phyloP scores from a whole-genome alignment of 2,888 invertebrate species.

The Argyra leucocephala region DNA sequence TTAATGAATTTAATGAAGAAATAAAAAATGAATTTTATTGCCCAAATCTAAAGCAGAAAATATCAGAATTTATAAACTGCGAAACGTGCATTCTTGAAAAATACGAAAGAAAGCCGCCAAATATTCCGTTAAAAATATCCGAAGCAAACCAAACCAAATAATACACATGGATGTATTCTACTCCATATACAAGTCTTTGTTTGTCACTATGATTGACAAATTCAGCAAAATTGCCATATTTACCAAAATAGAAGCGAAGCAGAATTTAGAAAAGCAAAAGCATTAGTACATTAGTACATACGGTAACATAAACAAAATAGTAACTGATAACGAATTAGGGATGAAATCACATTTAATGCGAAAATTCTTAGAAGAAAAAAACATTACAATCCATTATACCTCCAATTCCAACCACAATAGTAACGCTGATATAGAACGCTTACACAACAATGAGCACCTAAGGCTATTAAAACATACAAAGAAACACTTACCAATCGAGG shows the following conservation, averaged over 20 bases:
- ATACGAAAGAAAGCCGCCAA: no score
- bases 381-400: conserved; percentile 17
- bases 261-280: background rate
- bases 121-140: no score
- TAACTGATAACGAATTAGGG: conserved; percentile 14
- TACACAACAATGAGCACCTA: conserved; percentile 14
- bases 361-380: conserved; percentile 13
- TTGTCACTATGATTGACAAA: no score
- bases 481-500: conserved; percentile 14
- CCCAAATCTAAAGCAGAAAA: no score
- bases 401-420: conserved; percentile 17
- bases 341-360: conserved; percentile 14
- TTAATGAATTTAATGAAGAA: no score
- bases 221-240: background rate
- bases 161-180: no score
- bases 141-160: no score
- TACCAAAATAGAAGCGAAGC: conserved; percentile 13
- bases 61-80: no score
- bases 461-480: conserved; percentile 15
- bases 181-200: no score
- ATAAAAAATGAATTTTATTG: no score
- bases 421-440: conserved; percentile 16
- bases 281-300: background rate
- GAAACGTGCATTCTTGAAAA: no score
- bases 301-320: conserved; percentile 9